A percentile compares a stretch with the other conserved stretches of the same genome.
Evolutionary conservation across 2,888 invertebrate species (phyloP).

Genomic region (Nomada ferruginata): DNA sequence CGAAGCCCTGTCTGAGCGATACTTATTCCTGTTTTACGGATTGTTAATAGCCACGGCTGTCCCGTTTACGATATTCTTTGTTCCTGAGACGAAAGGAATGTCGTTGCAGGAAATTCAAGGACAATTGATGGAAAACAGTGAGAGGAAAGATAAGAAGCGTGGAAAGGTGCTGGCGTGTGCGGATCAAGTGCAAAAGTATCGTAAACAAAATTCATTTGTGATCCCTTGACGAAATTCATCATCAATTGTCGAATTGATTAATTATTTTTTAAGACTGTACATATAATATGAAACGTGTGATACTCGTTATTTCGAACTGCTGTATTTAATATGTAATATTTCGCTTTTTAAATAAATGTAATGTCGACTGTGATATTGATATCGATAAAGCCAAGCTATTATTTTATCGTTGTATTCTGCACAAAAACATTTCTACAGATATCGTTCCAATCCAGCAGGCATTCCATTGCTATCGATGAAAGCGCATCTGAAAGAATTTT

Average conservation of each 20-base stretch:
- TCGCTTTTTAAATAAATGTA: neutral
- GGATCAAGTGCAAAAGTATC: neutral
- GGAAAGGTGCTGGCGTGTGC: neutral
- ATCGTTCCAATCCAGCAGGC: neutral
- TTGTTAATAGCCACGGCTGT: slow-evolving; percentile 63
- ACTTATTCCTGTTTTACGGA: slow-evolving; percentile 73
- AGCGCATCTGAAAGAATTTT: slow-evolving; percentile 23
- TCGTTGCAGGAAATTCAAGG: slow-evolving; percentile 78
- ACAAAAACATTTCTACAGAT: neutral
- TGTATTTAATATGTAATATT: neutral
- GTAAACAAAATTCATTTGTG: neutral
- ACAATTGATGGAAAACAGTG: slow-evolving; percentile 61
- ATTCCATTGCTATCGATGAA: slow-evolving; percentile 7
- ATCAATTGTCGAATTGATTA: too few species aligned
- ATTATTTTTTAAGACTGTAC: too few species aligned
- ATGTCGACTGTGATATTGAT: neutral
- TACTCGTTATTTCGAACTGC: neutral
- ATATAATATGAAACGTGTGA: neutral
- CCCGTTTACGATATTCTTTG: slow-evolving; percentile 60
- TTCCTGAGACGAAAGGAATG: slow-evolving; percentile 80
- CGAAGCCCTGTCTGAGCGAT: slow-evolving; percentile 62
- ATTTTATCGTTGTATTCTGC: too few species aligned
- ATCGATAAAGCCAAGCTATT: neutral
- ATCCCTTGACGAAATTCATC: neutral
- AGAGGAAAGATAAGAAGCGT: neutral